A percentile compares a stretch with the other conserved stretches of the same genome.
Evolutionary conservation across 2,113 vertebrate species (phyloP).

Genomic region (Larimichthys crocea): DNA sequence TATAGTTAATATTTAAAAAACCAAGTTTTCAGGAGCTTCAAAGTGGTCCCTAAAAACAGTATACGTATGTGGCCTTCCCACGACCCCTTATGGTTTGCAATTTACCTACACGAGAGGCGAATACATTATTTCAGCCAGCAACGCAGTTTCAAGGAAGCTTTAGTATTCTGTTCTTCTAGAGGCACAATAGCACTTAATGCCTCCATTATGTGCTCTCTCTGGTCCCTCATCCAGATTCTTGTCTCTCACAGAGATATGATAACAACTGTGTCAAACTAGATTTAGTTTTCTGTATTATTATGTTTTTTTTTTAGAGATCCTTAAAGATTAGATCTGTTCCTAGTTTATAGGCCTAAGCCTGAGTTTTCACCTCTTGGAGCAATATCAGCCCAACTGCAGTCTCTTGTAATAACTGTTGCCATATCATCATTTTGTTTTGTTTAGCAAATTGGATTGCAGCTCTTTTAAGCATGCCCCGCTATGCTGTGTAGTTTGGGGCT

Average conservation of each 20-base stretch:
- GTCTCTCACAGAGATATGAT: slow-evolving; percentile 59
- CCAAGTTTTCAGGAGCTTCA: not conserved
- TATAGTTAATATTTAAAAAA: not conserved
- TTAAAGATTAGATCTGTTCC: slow-evolving; percentile 35
- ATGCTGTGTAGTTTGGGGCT: slow-evolving; percentile 23
- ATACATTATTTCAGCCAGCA: slow-evolving; percentile 20
- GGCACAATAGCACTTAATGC: slow-evolving; percentile 46
- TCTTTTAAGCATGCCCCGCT: slow-evolving; percentile 30
- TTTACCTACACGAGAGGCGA: slow-evolving; percentile 17
- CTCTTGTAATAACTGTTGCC: slow-evolving; percentile 16
- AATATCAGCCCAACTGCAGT: not conserved
- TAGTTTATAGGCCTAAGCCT: slow-evolving; percentile 35
- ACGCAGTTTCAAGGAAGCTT: slow-evolving; percentile 37
- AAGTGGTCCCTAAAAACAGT: not conserved
- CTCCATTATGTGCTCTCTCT: slow-evolving; percentile 46
- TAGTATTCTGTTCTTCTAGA: slow-evolving; percentile 13
- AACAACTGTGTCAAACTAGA: slow-evolving; percentile 59
- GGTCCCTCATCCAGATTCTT: slow-evolving; percentile 47
- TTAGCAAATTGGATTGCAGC: slow-evolving; percentile 46
- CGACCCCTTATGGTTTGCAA: not conserved
- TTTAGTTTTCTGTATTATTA: slow-evolving; percentile 46
- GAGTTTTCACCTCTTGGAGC: slow-evolving; percentile 31
- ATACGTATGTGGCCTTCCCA: not conserved
- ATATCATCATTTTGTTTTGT: slow-evolving; percentile 39
- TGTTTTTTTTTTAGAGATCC: slow-evolving; percentile 19